phyloP scores from a whole-genome alignment of 2,797 vertebrate species.

The Heterohyrax brucei region DNA sequence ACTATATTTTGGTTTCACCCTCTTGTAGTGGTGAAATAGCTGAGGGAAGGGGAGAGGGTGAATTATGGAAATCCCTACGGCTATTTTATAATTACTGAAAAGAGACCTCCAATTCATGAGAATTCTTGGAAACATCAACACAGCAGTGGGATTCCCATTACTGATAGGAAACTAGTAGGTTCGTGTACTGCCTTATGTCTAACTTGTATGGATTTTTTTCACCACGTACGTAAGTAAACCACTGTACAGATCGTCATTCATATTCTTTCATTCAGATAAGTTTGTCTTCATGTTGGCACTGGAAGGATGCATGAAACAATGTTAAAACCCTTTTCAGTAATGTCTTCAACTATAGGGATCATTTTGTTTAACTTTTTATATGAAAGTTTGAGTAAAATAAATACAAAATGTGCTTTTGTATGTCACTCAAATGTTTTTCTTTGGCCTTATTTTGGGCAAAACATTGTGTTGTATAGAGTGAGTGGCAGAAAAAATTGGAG shows the following conservation, averaged over 20 bases:
- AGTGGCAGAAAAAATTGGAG: slow-evolving; percentile 24
- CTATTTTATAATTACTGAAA: not conserved
- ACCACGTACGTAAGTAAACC: slow-evolving; percentile 61
- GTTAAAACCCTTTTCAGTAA: slow-evolving; percentile 69
- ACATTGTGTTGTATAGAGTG: not conserved
- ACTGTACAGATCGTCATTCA: slow-evolving; percentile 32
- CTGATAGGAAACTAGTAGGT: not conserved
- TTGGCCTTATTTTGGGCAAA: slow-evolving; percentile 69
- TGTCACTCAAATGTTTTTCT: slow-evolving; percentile 67
- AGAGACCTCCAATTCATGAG: slow-evolving; percentile 1
- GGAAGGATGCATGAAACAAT: slow-evolving; percentile 68
- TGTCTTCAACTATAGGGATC: slow-evolving; percentile 64
- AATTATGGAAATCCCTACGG: not conserved
- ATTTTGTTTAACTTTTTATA: slow-evolving; percentile 77
- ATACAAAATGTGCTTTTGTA: slow-evolving; percentile 78
- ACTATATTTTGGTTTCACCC: slow-evolving; percentile 1
- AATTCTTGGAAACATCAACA: not conserved
- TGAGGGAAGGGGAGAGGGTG: not conserved
- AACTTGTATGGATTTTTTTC: not conserved
- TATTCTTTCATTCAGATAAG: slow-evolving; percentile 65
- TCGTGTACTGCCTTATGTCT: slow-evolving; percentile 42
- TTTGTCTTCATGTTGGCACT: slow-evolving; percentile 66
- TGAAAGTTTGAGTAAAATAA: slow-evolving; percentile 82
- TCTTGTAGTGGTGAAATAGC: slow-evolving; percentile 29
- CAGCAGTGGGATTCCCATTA: not conserved